Base-by-base conservation (phyloP, 2,888 invertebrate species). In the Syrista parreyssii region DNA sequence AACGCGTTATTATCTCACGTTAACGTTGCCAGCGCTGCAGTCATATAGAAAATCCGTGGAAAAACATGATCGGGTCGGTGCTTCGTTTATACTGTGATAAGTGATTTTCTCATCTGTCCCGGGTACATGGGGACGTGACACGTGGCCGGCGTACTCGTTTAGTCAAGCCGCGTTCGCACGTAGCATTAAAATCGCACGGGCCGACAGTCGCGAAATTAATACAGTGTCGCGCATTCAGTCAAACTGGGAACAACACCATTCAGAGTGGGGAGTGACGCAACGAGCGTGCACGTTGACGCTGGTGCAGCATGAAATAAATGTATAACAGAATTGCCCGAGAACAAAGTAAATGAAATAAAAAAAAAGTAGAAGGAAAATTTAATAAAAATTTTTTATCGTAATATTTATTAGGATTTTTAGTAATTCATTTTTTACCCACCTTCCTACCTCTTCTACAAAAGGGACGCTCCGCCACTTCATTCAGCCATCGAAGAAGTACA, bases 341-440 rank as follows among this genome's bases (percentile, higher is more conserved):
- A 72, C 78, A 12, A 32, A 36, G 68, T 11, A 11, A 40, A 77
- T 32, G 40, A 68, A 68, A 32, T 36, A 75, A 68, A 12, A 68
- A 72, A 75, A 30, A 31, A 35, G 69, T 55, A 32, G 30, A 34
- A 76, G 74, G 34, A 36, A 68, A 11, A 73, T 9, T 11, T 30
- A 68, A 35, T 55, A 69, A 77, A 36, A 77, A 4, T 55, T 74
- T 68, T 40, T 6, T 15, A 55, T 55, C 9, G 6, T 55, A 23
- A 55, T 23, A 55, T 23, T 55, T 23, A 55, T 23, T 23, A 55
- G 23, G 2, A 55, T 23, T 23, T 55, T 55, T 23, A 6, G 9
- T 9, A 15, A 55, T 55, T 55, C 23, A 23, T 23, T 23, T 23
- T 1, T 12, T 15, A 4, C 15, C 40, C 1, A 0, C 3, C 1